Evolutionary conservation across 1,140 invertebrate species (phyloP), one percentile per base, ranked within the genome.

Genomic region (Archegozetes longisetosus): DNA sequence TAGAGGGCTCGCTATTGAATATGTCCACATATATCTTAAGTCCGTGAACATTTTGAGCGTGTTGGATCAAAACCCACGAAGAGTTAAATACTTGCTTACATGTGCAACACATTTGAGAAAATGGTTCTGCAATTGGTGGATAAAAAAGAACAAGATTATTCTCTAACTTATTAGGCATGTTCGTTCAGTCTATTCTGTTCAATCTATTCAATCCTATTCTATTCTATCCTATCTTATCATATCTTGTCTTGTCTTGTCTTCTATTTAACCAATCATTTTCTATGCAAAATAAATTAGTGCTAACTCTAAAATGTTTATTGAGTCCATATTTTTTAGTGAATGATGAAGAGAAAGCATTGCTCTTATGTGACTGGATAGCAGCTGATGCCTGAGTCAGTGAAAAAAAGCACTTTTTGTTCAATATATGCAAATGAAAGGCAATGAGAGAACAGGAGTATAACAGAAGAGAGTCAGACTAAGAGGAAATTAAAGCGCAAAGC

Each of bases 41-140:
- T 22, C 91, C 91, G 71, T 96, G 92, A 52, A 84, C 81, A 64
- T 85, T 85, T 73, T 97, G 92, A 20, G 87, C 90, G 70, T 97
- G 93, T 71, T 95, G 90, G 13, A 97, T 79, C 62, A 98, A 76
- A 50, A 83, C 79, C 92, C 92, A 98, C 0, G 93, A 90, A 24
- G 91, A 93, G 64, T 83, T 81, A 55, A 88, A 81, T 48, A 86
- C 81, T 55, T 85, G 82, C 65, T 91, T 91, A 75, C 93, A 97
- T 29, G 91, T 93, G 20, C 83, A 90, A 73, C 93, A 97, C 47
- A 90, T 83, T 71, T 93, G 87, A 77, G 86, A 87, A 71, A 84
- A 84, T 61, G 93, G 92, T 77, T 97, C 93, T 96, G 85, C 50
- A 82, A n/a, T 54, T 24, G 4, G 53, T 20, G 24, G 23, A 55